Evolutionary conservation across 2,888 invertebrate genomes (phyloP).

Genomic region (Scaptodrosophila latifasciaeformis): DNA sequence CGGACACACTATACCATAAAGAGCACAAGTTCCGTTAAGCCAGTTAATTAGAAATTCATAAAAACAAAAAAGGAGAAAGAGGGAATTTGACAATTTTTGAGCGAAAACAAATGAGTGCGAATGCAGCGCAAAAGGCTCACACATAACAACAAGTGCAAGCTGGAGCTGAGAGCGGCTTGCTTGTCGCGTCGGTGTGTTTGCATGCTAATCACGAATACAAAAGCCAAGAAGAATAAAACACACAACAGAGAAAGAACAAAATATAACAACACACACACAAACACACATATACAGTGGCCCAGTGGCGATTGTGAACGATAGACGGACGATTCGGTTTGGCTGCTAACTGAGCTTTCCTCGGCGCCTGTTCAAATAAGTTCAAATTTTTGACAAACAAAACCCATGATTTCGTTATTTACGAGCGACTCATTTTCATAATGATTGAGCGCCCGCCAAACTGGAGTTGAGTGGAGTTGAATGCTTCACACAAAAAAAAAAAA

Average conservation of each 20-base stretch:
- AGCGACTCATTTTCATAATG: conserved; percentile 52
- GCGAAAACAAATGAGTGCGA: conserved; percentile 13
- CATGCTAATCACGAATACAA: conserved; percentile 53
- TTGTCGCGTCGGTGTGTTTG: too few relatives aligned
- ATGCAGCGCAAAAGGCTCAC: conserved; percentile 25
- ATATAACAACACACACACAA: conserved; percentile 14
- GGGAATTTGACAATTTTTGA: not conserved
- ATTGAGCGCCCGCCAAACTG: conserved; percentile 42
- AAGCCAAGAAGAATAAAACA: conserved; percentile 28
- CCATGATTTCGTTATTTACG: conserved; percentile 74
- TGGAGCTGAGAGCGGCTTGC: conserved; percentile 21
- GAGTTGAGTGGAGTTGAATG: conserved; percentile 9
- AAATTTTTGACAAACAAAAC: conserved; percentile 76
- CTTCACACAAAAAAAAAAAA: too few relatives aligned
- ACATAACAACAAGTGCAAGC: conserved; percentile 7
- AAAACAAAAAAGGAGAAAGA: too few relatives aligned
- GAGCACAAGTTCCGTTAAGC: too few relatives aligned
- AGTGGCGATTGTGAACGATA: not conserved
- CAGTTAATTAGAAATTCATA: too few relatives aligned
- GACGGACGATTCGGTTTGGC: conserved; percentile 16
- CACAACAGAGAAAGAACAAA: conserved; percentile 32
- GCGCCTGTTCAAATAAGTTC: conserved; percentile 75
- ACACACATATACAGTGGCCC: not conserved
- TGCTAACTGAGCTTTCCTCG: conserved; percentile 43
- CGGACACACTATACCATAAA: too few relatives aligned